Percentiles rank a stretch among this genome's conserved stretches.
Evolutionary conservation across 2,113 vertebrate genomes (phyloP).

Genomic region (Sylvia atricapilla): DNA sequence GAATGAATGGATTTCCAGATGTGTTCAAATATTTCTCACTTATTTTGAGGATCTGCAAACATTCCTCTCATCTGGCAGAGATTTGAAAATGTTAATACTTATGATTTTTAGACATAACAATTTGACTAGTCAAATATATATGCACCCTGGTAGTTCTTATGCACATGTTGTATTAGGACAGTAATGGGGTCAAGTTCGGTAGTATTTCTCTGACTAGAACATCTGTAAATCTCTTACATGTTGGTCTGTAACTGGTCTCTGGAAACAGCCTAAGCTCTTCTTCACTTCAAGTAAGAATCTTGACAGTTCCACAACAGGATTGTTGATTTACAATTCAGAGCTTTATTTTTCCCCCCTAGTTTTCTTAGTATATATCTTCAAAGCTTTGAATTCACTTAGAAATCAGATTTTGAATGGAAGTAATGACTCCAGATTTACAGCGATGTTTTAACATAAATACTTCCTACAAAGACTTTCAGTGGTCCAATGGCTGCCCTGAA

Average conservation of each 20-base stretch:
- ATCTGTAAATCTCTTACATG: not conserved
- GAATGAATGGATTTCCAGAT: not conserved
- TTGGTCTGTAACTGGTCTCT: not conserved
- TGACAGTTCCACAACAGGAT: not conserved
- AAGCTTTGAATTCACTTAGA: not conserved
- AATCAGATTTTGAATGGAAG: not conserved
- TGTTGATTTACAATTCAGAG: not conserved
- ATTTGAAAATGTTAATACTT: not conserved
- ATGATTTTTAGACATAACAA: not conserved
- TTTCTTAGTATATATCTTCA: not conserved
- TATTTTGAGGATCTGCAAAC: not conserved
- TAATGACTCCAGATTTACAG: not conserved
- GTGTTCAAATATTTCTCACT: not conserved
- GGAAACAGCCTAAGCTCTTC: not conserved
- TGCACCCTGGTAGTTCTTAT: not conserved
- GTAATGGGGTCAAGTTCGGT: not conserved
- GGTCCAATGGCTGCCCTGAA: not conserved
- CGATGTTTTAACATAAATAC: not conserved
- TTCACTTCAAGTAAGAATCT: not conserved
- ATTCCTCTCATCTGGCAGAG: not conserved
- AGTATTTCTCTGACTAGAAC: not conserved
- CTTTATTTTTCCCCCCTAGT: not conserved
- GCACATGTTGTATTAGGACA: not conserved
- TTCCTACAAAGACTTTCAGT: not conserved
- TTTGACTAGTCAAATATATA: not conserved